Evolutionary conservation across 2,113 vertebrate species (phyloP).

Genomic region (Lophura nycthemera): DNA sequence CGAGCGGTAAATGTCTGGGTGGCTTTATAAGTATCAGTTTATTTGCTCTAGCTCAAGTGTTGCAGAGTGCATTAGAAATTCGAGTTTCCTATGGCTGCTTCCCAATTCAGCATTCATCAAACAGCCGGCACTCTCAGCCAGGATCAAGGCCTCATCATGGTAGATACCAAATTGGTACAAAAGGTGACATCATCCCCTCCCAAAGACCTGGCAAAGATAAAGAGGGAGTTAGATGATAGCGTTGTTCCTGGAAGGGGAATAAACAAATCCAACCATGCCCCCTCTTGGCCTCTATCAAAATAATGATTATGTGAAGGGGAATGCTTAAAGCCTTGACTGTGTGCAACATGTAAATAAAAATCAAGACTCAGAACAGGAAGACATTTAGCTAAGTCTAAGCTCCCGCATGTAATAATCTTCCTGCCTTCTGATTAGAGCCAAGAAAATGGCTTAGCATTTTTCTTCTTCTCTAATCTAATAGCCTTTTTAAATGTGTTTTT

Average conservation of each 20-base stretch:
- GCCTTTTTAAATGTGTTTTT: constrained; percentile 62
- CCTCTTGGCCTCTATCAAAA: constrained; percentile 16
- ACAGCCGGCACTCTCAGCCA: constrained; percentile 40
- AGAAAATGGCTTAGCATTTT: constrained; percentile 38
- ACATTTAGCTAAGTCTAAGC: constrained; percentile 37
- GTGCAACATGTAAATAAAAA: background rate
- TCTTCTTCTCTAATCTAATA: constrained; percentile 36
- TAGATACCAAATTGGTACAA: constrained; percentile 46
- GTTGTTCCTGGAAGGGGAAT: constrained; percentile 21
- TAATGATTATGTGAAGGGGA: background rate
- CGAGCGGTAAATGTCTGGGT: constrained; percentile 10
- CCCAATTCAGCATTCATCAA: constrained; percentile 16
- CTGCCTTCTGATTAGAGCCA: constrained; percentile 29
- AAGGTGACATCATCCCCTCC: constrained; percentile 9
- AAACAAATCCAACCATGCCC: constrained; percentile 6
- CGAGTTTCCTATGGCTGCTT: constrained; percentile 19
- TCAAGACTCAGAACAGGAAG: background rate
- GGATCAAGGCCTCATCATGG: constrained; percentile 33
- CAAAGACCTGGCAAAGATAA: constrained; percentile 45
- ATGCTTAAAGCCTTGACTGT: background rate
- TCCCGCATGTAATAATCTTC: constrained; percentile 57
- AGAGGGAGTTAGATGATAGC: constrained; percentile 19
- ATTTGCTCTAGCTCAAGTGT: constrained; percentile 35
- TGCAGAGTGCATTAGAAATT: constrained; percentile 12
- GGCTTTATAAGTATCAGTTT: constrained; percentile 46